A percentile compares a stretch with the other conserved stretches of the same genome.
These are phyloP conservation scores for Cataglyphis albicans DNA, from an alignment of 2,888 invertebrate genomes.

Conservation along the genomic window DNA sequence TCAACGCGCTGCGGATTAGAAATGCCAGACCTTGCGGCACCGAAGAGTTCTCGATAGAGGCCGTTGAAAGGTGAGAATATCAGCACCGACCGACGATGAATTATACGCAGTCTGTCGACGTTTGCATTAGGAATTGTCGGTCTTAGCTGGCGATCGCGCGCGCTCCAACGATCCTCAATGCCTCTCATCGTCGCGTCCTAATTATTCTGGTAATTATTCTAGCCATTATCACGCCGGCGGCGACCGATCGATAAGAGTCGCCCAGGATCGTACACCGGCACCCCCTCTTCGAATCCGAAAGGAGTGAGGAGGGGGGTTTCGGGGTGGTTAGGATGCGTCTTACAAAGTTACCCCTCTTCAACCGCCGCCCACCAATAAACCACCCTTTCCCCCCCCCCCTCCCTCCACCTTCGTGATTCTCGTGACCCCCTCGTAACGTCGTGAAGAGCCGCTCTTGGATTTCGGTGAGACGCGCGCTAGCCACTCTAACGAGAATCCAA, in stretches of 20 bases:
- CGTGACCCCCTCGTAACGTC: constrained; percentile 46
- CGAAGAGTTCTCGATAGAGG: constrained; percentile 38
- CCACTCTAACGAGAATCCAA: constrained; percentile 83
- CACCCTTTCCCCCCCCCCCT: constrained; percentile 27
- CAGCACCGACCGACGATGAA: constrained; percentile 38
- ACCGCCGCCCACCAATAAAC: constrained; percentile 60
- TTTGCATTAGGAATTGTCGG: constrained; percentile 63
- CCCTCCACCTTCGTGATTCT: constrained; percentile 35
- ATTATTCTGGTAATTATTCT: constrained; percentile 81
- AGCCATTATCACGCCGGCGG: constrained; percentile 72
- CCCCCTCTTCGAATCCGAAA: background rate
- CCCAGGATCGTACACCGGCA: constrained; percentile 56
- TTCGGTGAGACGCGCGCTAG: constrained; percentile 68
- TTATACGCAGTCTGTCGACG: constrained; percentile 50
- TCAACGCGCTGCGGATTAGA: constrained; percentile 46
- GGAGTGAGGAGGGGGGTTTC: background rate
- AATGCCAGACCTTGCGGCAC: constrained; percentile 21
- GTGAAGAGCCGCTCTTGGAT: constrained; percentile 71
- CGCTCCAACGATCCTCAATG: constrained; percentile 74
- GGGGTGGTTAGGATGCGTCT: constrained; percentile 38
- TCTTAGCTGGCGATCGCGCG: constrained; percentile 64
- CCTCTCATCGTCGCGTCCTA: constrained; percentile 74
- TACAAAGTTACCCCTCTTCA: constrained; percentile 55
- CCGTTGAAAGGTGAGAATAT: constrained; percentile 51
- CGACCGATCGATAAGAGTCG: constrained; percentile 68